Evolutionary conservation across 2,888 invertebrate species (phyloP), one percentile per base, ranked within the genome.

Genomic region (Drosophila peninsularis): DNA sequence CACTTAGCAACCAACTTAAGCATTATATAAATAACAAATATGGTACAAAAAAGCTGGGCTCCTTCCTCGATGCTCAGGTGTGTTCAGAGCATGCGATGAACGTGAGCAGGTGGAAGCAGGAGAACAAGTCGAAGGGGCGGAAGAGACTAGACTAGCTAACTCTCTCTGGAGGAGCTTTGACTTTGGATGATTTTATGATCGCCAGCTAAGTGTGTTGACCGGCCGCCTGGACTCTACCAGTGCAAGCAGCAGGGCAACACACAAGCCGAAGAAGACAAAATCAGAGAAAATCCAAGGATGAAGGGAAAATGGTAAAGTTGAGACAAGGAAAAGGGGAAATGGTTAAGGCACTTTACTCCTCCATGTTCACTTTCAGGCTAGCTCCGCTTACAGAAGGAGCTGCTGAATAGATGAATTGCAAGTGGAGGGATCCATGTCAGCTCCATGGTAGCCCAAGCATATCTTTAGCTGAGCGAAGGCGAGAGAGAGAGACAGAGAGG

Each of bases 21-120:
- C 54, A 58, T 27, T 69, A 62, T 42, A 75, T 63, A 67, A 78
- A 75, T 73, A 72, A 75, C 67, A 75, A 75, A 57, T 74, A 74
- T 77, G 44, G 19, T 75, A 75, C 78, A 41, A 77, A 54, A 52
- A 52, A 64, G 56, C 58, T 57, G 60, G 41, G 14, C 47, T 21
- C 10, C 9, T 17, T 2, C 11, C 24, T 5, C 17, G 27, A 52
- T 41, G 36, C 19, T 44, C 47, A 27, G 6, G 14, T 32, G 52
- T 39, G 37, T 32, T 10, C 10, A 32, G 7, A 34, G 30, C 41
- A 50, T 11, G 10, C 2, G 9, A 30, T 49, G 19, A 49, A 19
- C 21, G 14, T 32, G 36, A 11, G 10, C 24, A 9, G 24, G 37
- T 9, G 10, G 21, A 42, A 7, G 44, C 5, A 24, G 21, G 4